A percentile compares a stretch with the other conserved stretches of the same genome.
Conservation (phyloP, 2,797 vertebrate genomes). For the Triplophysa yarkandensis region DNA sequence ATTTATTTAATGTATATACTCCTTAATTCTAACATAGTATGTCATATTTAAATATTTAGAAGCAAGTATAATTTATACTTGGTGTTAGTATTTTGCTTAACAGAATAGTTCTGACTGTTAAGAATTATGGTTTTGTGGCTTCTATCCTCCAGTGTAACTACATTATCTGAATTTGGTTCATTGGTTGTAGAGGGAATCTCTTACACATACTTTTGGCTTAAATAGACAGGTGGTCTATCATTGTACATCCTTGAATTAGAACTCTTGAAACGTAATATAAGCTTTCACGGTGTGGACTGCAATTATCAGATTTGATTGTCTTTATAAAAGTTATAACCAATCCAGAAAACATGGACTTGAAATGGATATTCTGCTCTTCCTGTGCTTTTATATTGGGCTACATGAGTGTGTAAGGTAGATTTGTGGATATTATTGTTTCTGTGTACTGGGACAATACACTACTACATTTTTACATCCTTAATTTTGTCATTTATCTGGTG, state of each 20-base stretch:
- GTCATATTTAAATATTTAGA: no score
- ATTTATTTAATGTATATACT: neutral
- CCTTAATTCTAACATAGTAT: no score
- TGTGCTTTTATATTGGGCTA: neutral
- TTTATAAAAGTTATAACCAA: constrained; percentile 22
- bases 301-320: constrained; percentile 48
- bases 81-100: no score
- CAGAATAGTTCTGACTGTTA: no score
- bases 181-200: neutral
- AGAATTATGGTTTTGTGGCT: neutral
- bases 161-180: neutral
- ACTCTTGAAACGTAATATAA: constrained; percentile 37
- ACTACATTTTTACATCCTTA: neutral
- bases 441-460: neutral
- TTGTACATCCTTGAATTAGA: neutral
- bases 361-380: constrained; percentile 8
- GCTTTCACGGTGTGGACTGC: constrained; percentile 46
- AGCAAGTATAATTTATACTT: no score
- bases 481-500: neutral
- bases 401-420: neutral
- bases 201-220: constrained; percentile 6
- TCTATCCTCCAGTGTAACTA: neutral
- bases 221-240: constrained; percentile 23
- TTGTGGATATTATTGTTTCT: neutral
- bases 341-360: constrained; percentile 3